phyloP scores from a whole-genome alignment of 2,888 invertebrate genomes.

The Diogma glabrata region DNA sequence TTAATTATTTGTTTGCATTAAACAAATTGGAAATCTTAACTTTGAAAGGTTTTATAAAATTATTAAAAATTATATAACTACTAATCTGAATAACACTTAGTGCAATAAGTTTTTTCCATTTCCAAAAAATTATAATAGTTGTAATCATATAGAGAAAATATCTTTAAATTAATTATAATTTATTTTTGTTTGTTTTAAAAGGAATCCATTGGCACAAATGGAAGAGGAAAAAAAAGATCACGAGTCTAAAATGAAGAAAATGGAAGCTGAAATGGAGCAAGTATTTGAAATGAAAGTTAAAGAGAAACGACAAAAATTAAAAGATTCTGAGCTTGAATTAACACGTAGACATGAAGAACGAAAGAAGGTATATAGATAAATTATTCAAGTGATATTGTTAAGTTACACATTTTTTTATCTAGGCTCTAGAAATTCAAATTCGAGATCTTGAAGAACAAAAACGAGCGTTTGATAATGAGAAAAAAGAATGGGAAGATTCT shows the following conservation, averaged over 20 bases:
- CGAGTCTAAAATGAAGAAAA: slow-evolving; percentile 93
- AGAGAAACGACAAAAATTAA: slow-evolving; percentile 91
- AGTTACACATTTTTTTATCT: slow-evolving; percentile 18
- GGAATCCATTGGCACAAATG: slow-evolving; percentile 97
- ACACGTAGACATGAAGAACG: slow-evolving; percentile 77
- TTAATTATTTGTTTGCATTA: no score
- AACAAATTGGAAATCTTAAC: no score
- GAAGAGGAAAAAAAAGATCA: slow-evolving; percentile 97
- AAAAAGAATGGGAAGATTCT: slow-evolving; percentile 78
- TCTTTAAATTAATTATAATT: background rate
- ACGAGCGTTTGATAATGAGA: slow-evolving; percentile 74
- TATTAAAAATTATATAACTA: no score
- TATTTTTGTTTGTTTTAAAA: slow-evolving; percentile 29
- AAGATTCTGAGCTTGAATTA: slow-evolving; percentile 88
- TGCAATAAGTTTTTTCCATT: background rate
- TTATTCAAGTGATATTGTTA: background rate
- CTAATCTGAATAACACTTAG: no score
- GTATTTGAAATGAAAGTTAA: slow-evolving; percentile 97
- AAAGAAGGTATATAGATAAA: slow-evolving; percentile 43
- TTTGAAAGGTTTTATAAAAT: no score
- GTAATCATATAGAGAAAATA: no score
- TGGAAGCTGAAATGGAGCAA: slow-evolving; percentile 98
- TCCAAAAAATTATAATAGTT: no score
- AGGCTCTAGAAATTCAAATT: slow-evolving; percentile 73
- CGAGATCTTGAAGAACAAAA: slow-evolving; percentile 85